These are phyloP conservation scores for Eumeta japonica DNA, from an alignment of 1,140 invertebrate species.

Conservation along the genomic window DNA sequence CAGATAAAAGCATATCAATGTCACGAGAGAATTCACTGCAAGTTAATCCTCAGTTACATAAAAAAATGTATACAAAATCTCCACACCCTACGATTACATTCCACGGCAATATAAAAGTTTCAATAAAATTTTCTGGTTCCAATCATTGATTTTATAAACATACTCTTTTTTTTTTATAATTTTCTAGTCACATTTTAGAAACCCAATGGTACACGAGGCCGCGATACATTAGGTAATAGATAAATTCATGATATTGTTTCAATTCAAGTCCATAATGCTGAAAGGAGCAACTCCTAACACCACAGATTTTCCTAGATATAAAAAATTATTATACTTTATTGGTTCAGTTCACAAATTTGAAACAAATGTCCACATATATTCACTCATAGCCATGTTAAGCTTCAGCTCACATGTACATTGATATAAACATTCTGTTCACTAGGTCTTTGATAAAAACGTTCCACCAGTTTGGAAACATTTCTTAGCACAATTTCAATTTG, in stretches of 20 bases:
- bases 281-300: conserved; percentile 50
- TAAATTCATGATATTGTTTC: no score
- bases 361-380: conserved; percentile 50
- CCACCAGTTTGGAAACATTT: conserved; percentile 46
- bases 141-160: not conserved
- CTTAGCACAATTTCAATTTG: conserved; percentile 55
- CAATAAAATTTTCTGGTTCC: conserved; percentile 12
- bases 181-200: no score
- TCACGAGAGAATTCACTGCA: conserved; percentile 44
- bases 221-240: no score
- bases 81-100: conserved; percentile 44
- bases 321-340: conserved; percentile 48
- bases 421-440: conserved; percentile 50
- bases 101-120: conserved; percentile 46
- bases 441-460: conserved; percentile 50
- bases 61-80: conserved; percentile 54
- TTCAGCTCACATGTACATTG: conserved; percentile 29
- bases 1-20: no score
- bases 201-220: no score
- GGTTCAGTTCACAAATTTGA: conserved; percentile 55
- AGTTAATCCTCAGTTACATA: conserved; percentile 27
- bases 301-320: conserved; percentile 53
- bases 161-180: no score
- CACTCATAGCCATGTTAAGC: conserved; percentile 27
- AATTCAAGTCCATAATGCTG: no score